Base-by-base conservation (phyloP, 2,888 invertebrate species). In the Drosophila pegasa region DNA sequence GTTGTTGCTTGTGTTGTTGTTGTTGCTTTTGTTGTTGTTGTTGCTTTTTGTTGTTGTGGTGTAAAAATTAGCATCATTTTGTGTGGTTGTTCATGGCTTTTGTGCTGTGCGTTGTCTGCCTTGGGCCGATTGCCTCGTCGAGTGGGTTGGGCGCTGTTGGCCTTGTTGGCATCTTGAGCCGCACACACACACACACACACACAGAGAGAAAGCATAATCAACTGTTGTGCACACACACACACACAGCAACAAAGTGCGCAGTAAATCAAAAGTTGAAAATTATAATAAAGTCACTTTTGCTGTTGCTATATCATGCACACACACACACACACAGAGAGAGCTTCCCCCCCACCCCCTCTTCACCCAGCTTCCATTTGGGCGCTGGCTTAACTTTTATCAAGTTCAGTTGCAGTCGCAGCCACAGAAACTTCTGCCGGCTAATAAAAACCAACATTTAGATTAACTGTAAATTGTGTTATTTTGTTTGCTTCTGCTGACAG, bases 221-320 rank as follows among this genome's bases (percentile, higher is more conserved):
- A 55, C 45, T 63, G 72, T 47, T 14, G 14, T 14, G n/a, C 8
- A 20, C 20, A 20, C 35, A 54, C 33, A 50, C 43, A 58, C 35
- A 41, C 31, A 59, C 22, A 45, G n/a, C 33, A 58, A 58, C 58
- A 58, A 77, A 77, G 68, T 69, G 56, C 62, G 83, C 83, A 80
- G 85, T 85, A 86, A 86, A 86, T 88, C 85, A 86, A 86, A 85
- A 86, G 88, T 86, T 88, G 73, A 78, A 88, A 86, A 86, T 86
- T 86, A 86, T 86, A 86, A 86, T 86, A 88, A 86, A 88, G 87
- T 88, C 87, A 83, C 86, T 86, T 78, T 77, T 81, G 77, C 72
- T 75, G 75, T 77, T 65, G 75, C 77, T 84, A 87, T 84, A 84
- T 87, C 83, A 84, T 83, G 75, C 64, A 74, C 75, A 62, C 48